A percentile compares a stretch with the other conserved stretches of the same genome.
Evolutionary conservation across 2,888 invertebrate genomes (phyloP).

Genomic region (Sussaba pulchella): DNA sequence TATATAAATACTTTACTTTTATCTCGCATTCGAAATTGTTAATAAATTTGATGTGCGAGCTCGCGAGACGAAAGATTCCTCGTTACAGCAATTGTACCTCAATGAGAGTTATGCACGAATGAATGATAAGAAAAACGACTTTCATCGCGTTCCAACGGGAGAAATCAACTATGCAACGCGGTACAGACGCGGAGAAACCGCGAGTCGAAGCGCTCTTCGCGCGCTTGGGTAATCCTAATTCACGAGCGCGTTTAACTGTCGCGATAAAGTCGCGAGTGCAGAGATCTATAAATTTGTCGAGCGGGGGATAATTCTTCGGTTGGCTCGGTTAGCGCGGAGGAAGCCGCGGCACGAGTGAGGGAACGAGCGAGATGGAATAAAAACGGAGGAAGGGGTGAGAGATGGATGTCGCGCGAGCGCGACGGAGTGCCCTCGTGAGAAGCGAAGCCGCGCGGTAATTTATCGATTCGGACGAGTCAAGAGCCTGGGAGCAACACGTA

Average conservation of each 20-base stretch:
- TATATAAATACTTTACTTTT: too few species aligned
- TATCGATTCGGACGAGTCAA: constrained; percentile 76
- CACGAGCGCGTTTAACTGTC: constrained; percentile 67
- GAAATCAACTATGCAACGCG: constrained; percentile 24
- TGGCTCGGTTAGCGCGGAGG: constrained; percentile 28
- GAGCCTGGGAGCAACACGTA: constrained; percentile 37
- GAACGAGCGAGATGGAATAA: constrained; percentile 33
- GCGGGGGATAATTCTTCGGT: constrained; percentile 64
- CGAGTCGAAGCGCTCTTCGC: constrained; percentile 41
- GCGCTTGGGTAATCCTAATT: constrained; percentile 65
- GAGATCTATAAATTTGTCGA: constrained; percentile 68
- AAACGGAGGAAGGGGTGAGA: constrained; percentile 40
- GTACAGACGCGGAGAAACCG: constrained; percentile 49
- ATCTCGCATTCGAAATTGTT: not conserved
- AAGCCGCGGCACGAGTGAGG: constrained; percentile 57
- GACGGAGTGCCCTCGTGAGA: constrained; percentile 62
- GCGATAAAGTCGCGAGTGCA: constrained; percentile 66
- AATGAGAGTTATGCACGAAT: not conserved
- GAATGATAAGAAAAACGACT: constrained; percentile 18
- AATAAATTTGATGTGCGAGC: not conserved
- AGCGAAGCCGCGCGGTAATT: constrained; percentile 68
- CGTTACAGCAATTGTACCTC: constrained; percentile 8
- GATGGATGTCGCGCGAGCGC: constrained; percentile 60
- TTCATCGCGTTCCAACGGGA: not conserved
- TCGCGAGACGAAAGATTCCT: too few species aligned